phyloP scores from a whole-genome alignment of 2,888 invertebrate species.

The Cephus pygmeus region DNA sequence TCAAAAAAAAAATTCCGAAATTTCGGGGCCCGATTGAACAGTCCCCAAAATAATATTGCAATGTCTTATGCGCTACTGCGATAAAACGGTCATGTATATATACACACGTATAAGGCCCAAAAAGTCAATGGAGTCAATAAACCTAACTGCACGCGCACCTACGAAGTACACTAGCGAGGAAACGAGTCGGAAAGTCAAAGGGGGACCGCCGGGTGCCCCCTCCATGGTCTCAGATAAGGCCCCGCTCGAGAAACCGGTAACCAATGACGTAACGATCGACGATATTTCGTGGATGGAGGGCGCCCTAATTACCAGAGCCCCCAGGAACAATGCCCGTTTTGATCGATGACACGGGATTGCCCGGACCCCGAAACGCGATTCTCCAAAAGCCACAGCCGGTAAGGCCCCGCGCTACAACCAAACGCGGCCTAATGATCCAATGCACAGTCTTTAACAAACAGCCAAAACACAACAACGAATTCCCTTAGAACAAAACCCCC shows the following conservation, averaged over 20 bases:
- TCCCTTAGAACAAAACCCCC: background rate
- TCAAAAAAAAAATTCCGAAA: background rate
- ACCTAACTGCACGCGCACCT: background rate
- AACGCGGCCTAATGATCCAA: background rate
- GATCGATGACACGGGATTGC: constrained; percentile 25
- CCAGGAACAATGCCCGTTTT: constrained; percentile 26
- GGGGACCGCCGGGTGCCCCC: background rate
- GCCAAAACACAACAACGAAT: background rate
- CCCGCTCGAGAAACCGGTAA: constrained; percentile 5
- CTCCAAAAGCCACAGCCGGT: background rate
- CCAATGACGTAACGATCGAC: constrained; percentile 4
- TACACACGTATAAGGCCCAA: background rate
- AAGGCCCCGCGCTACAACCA: background rate
- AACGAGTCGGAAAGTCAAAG: background rate
- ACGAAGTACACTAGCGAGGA: background rate
- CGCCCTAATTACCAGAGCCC: constrained; percentile 2
- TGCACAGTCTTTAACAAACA: background rate
- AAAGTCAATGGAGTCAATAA: background rate
- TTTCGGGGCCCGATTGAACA: background rate
- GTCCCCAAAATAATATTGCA: background rate
- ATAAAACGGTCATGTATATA: background rate
- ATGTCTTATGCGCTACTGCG: background rate
- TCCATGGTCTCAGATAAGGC: background rate
- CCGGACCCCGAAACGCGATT: background rate
- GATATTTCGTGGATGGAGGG: background rate